Percentiles rank a stretch among this genome's conserved stretches.
These are phyloP conservation scores for Holocentrus rufus DNA, from an alignment of 2,797 vertebrate genomes.

Conservation along the genomic window DNA sequence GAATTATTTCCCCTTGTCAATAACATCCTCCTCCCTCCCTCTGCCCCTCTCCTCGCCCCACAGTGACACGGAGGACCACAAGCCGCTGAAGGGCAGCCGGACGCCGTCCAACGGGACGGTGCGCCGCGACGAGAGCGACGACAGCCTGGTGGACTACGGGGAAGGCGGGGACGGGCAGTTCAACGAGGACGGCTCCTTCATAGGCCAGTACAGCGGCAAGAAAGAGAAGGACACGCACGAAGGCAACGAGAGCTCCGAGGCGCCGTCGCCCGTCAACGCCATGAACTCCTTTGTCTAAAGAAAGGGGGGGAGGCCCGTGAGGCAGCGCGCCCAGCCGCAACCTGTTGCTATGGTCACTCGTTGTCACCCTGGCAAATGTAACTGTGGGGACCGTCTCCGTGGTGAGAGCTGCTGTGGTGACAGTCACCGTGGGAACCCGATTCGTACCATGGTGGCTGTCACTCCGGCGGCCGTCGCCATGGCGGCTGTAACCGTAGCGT, in stretches of 20 bases:
- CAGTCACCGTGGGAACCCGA: conserved; percentile 54
- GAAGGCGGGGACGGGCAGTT: conserved; percentile 99
- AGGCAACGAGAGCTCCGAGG: conserved; percentile 98
- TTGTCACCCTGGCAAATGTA: conserved; percentile 68
- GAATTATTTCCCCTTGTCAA: conserved; percentile 1
- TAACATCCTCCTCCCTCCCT: background rate
- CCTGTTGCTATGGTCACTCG: conserved; percentile 36
- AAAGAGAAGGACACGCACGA: conserved; percentile 98
- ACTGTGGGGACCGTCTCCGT: conserved; percentile 45
- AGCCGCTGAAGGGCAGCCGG: conserved; percentile 96
- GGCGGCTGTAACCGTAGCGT: background rate
- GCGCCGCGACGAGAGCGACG: conserved; percentile 96
- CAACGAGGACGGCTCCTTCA: conserved; percentile 98
- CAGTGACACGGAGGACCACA: conserved; percentile 98
- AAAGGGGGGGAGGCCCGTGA: background rate
- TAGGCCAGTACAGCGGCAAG: conserved; percentile 98
- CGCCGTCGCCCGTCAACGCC: conserved; percentile 97
- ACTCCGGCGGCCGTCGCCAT: conserved; percentile 37
- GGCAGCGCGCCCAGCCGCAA: conserved; percentile 30
- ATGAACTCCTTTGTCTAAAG: conserved; percentile 98
- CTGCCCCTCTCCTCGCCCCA: conserved; percentile 29
- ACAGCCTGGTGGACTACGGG: conserved; percentile 98
- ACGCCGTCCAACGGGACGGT: conserved; percentile 97
- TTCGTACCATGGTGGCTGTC: conserved; percentile 51
- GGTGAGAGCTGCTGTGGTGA: conserved; percentile 65